Conservation (phyloP, 2,113 vertebrate species). For the Saiga tatarica region DNA sequence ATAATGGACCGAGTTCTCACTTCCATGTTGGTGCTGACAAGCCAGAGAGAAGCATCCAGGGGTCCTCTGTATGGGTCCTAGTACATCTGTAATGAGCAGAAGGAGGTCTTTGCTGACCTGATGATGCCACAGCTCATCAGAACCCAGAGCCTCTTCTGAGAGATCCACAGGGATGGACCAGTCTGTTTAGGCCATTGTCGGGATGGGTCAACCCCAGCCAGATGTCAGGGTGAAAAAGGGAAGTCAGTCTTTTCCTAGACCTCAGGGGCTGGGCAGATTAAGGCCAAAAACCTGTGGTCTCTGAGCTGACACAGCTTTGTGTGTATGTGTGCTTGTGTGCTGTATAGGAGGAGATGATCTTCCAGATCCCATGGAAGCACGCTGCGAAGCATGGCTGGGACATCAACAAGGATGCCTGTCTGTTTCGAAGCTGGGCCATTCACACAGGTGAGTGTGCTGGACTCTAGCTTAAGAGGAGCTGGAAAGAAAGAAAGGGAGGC, state of each 20-base stretch:
- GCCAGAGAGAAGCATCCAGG: not conserved
- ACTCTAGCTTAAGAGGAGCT: not conserved
- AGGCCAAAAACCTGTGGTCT: not conserved
- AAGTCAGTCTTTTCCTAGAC: constrained; percentile 62
- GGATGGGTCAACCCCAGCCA: constrained; percentile 24
- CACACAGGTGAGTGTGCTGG: constrained; percentile 90
- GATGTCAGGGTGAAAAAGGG: constrained; percentile 55
- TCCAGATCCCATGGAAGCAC: constrained; percentile 98
- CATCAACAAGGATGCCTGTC: constrained; percentile 92
- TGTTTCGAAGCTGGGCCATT: constrained; percentile 95
- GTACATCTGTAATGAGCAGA: not conserved
- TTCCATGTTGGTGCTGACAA: not conserved
- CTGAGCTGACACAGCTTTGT: constrained; percentile 35
- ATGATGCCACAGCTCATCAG: not conserved
- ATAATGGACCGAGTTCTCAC: not conserved
- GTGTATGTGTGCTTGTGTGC: constrained; percentile 33
- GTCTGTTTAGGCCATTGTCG: not conserved
- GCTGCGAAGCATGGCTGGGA: constrained; percentile 97
- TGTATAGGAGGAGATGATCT: constrained; percentile 89
- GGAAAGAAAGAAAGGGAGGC: not conserved
- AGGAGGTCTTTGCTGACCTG: not conserved
- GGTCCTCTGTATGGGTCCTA: not conserved
- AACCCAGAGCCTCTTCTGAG: not conserved
- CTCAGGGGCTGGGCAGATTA: constrained; percentile 26
- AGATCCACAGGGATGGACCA: not conserved